A percentile compares a stretch with the other conserved stretches of the same genome.
Conservation (phyloP, 2,888 invertebrate species). For the Chrysina gloriosa region DNA sequence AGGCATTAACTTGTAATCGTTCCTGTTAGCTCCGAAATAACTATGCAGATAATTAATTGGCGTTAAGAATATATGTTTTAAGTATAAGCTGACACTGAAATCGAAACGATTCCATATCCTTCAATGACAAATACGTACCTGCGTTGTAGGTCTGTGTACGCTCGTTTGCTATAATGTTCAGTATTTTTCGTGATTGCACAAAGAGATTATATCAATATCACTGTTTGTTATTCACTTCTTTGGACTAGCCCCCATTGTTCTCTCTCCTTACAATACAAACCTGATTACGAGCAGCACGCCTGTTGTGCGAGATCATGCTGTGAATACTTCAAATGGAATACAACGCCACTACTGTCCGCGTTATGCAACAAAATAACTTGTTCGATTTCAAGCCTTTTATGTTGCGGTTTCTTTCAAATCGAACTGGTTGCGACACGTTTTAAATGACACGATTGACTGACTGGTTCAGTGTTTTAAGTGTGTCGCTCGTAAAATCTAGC, state of each 20-base stretch:
- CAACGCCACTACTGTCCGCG: slow-evolving; percentile 13
- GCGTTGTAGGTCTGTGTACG: not conserved
- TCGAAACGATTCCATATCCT: no score
- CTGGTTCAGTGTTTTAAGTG: slow-evolving; percentile 6
- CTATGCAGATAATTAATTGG: no score
- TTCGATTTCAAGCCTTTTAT: slow-evolving; percentile 29
- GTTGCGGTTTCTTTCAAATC: slow-evolving; percentile 9
- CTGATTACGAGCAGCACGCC: slow-evolving; percentile 28
- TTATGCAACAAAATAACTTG: slow-evolving; percentile 27
- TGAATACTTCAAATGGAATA: slow-evolving; percentile 18
- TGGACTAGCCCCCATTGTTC: not conserved
- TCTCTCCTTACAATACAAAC: slow-evolving; percentile 20
- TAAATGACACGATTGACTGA: slow-evolving; percentile 11
- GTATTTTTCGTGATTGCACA: slow-evolving; percentile 17
- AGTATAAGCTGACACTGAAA: no score
- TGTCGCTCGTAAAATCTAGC: not conserved
- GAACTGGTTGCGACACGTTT: slow-evolving; percentile 12
- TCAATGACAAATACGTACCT: no score
- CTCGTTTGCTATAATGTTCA: not conserved
- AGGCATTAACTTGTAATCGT: no score
- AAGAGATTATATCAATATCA: slow-evolving; percentile 4
- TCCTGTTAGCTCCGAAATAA: no score
- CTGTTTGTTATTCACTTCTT: not conserved
- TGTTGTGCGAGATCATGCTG: slow-evolving; percentile 26
- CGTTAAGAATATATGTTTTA: no score